These are phyloP conservation scores for Sula dactylatra DNA, from an alignment of 2,113 vertebrate genomes.

Conservation along the genomic window DNA sequence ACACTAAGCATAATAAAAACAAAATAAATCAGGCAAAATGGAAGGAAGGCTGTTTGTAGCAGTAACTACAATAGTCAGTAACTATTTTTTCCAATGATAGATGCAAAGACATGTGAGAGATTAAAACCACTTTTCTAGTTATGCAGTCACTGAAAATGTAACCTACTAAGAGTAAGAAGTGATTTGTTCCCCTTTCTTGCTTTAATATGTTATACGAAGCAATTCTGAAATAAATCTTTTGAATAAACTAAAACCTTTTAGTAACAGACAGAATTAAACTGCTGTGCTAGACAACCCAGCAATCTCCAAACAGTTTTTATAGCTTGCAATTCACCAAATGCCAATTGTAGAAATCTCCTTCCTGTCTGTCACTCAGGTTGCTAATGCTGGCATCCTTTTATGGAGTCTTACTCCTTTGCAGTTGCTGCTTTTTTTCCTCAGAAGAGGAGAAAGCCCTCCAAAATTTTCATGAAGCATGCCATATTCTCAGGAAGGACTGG, in stretches of 20 bases:
- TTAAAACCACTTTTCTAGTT: not conserved
- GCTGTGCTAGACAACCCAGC: not conserved
- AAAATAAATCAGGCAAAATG: not conserved
- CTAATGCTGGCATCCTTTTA: constrained; percentile 14
- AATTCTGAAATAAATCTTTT: not conserved
- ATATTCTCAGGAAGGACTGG: not conserved
- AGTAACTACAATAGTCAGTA: not conserved
- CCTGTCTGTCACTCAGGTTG: constrained; percentile 47
- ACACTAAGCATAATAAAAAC: not conserved
- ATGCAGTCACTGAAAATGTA: not conserved
- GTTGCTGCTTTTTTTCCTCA: not conserved
- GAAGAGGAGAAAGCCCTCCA: not conserved
- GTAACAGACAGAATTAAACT: not conserved
- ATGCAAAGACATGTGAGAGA: not conserved
- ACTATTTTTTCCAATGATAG: not conserved
- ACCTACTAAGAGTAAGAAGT: not conserved
- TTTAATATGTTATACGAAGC: not conserved
- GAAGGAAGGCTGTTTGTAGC: not conserved
- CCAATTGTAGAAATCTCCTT: constrained; percentile 32
- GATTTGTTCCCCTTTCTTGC: not conserved
- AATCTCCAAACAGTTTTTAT: constrained; percentile 35
- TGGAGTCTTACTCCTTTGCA: not conserved
- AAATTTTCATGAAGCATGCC: not conserved
- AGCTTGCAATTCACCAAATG: constrained; percentile 60
- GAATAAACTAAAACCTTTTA: not conserved